These are phyloP conservation scores for Metopolophium dirhodum DNA, from an alignment of 1,140 invertebrate genomes.

Conservation along the genomic window DNA sequence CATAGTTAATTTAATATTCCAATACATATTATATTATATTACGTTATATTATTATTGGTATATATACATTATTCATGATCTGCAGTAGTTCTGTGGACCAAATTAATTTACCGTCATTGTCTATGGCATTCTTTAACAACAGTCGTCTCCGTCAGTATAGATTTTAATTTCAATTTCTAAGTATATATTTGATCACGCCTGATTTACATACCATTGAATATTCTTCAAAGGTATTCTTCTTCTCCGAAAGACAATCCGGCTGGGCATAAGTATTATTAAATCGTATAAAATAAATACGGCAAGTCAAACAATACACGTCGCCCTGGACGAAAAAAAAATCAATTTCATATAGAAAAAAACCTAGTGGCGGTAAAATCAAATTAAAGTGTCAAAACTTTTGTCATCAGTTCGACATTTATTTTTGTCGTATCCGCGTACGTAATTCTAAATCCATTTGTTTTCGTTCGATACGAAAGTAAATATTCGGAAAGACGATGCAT, in stretches of 20 bases:
- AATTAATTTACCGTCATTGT: not conserved
- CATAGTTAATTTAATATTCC: not conserved
- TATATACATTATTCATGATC: not conserved
- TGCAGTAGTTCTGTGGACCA: not conserved
- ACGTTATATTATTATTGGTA: no score
- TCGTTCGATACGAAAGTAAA: not conserved
- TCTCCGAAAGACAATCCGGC: not conserved
- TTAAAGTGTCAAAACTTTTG: not conserved
- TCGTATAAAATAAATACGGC: not conserved
- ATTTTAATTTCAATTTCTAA: conserved; percentile 32
- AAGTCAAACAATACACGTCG: not conserved
- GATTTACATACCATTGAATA: conserved; percentile 41
- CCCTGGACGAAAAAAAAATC: not conserved
- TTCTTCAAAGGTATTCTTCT: not conserved
- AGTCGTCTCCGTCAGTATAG: not conserved
- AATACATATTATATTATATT: not conserved
- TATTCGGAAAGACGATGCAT: not conserved
- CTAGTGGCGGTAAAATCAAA: not conserved
- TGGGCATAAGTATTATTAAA: not conserved
- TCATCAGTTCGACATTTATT: not conserved
- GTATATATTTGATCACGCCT: not conserved
- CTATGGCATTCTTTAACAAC: not conserved
- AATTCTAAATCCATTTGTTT: not conserved
- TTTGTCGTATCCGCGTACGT: not conserved
- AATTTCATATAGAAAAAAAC: not conserved